A percentile compares a stretch with the other conserved stretches of the same genome.
Evolutionary conservation across 2,888 invertebrate species (phyloP).

Genomic region (Patella caerulea): DNA sequence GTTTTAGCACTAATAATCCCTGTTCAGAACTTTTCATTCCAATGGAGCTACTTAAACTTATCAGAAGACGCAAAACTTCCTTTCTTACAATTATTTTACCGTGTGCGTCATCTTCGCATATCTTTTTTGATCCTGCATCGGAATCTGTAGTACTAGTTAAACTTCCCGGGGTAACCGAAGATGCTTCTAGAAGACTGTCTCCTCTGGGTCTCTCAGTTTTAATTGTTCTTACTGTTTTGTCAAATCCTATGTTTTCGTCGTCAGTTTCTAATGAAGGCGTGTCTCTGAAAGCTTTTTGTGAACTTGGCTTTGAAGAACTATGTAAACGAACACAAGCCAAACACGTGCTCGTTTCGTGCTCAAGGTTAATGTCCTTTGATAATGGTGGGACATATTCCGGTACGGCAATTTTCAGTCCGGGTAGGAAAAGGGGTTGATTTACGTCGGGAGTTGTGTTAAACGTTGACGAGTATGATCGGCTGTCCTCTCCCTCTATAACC

Average conservation of each 20-base stretch:
- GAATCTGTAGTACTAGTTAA: slow-evolving; percentile 53
- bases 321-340: slow-evolving; percentile 35
- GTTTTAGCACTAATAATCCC: slow-evolving; percentile 79
- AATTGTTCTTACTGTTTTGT: neutral
- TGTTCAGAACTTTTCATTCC: slow-evolving; percentile 86
- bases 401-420: slow-evolving; percentile 18
- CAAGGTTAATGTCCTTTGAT: slow-evolving; percentile 34
- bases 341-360: slow-evolving; percentile 46
- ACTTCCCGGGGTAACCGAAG: slow-evolving; percentile 56
- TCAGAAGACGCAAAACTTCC: slow-evolving; percentile 81
- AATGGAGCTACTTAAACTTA: slow-evolving; percentile 84
- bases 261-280: neutral
- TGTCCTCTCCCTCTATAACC: slow-evolving; percentile 55
- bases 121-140: slow-evolving; percentile 49
- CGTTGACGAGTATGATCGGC: slow-evolving; percentile 8
- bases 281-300: neutral
- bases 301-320: neutral
- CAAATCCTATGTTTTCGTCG: neutral
- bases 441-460: neutral
- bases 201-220: neutral
- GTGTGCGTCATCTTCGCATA: slow-evolving; percentile 52
- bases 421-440: slow-evolving; percentile 6
- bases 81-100: slow-evolving; percentile 72
- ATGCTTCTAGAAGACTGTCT: slow-evolving; percentile 29
- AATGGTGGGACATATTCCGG: slow-evolving; percentile 33